A percentile compares a stretch with the other conserved stretches of the same genome.
Evolutionary conservation across 1,140 invertebrate species (phyloP).

Genomic region (Augochlora pura): DNA sequence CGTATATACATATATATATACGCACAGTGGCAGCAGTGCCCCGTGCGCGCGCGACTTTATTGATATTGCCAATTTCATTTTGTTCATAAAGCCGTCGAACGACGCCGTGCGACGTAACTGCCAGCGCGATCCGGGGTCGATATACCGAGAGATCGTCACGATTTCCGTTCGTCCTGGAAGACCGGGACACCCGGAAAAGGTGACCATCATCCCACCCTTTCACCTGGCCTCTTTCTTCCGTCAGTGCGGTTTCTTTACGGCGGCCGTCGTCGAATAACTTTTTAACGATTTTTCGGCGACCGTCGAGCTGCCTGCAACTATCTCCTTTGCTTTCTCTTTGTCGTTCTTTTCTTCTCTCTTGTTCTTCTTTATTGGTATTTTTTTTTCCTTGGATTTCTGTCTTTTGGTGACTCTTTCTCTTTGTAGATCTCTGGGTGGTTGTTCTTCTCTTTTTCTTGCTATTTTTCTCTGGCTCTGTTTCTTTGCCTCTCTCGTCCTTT

Average conservation of each 20-base stretch:
- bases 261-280: neutral
- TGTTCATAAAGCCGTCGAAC: constrained; percentile 8
- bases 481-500: too few relatives aligned
- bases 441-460: too few relatives aligned
- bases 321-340: too few relatives aligned
- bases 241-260: neutral
- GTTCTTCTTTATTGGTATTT: too few relatives aligned
- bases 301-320: neutral
- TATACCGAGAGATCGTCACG: constrained; percentile 18
- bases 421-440: too few relatives aligned
- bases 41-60: constrained; percentile 52
- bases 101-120: neutral
- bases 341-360: too few relatives aligned
- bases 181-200: neutral
- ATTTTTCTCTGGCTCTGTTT: too few relatives aligned
- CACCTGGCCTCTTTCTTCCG: neutral
- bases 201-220: neutral
- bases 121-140: neutral
- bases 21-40: too few relatives aligned
- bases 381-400: too few relatives aligned
- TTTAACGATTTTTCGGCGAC: neutral
- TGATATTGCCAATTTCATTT: constrained; percentile 63
- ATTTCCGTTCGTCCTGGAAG: constrained; percentile 17
- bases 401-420: too few relatives aligned
- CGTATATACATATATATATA: too few relatives aligned